Percentiles rank a stretch among this genome's conserved stretches.
These are phyloP conservation scores for Arvicanthis niloticus DNA, from an alignment of 2,113 vertebrate species.

Conservation along the genomic window DNA sequence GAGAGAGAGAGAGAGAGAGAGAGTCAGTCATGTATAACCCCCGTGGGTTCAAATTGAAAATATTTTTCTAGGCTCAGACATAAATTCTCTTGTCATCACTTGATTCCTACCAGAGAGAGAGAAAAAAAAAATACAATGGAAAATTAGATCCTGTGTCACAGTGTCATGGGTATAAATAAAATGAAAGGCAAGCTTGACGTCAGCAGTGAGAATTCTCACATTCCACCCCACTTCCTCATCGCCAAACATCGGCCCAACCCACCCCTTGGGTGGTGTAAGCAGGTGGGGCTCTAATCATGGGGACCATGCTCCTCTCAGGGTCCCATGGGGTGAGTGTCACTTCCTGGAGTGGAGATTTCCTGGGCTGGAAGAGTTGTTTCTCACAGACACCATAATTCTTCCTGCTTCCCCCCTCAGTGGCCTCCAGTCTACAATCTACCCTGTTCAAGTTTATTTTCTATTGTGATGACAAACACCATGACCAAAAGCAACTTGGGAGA, in stretches of 20 bases:
- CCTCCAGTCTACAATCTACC: background rate
- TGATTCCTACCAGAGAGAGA: slow-evolving; percentile 57
- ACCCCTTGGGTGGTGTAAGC: background rate
- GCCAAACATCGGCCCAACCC: slow-evolving; percentile 31
- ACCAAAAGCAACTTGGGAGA: background rate
- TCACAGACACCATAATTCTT: background rate
- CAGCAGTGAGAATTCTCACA: slow-evolving; percentile 69
- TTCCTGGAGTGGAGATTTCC: background rate
- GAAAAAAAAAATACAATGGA: slow-evolving; percentile 76
- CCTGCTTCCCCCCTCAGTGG: background rate
- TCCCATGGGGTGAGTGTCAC: background rate
- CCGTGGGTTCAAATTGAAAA: slow-evolving; percentile 42
- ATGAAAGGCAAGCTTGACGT: slow-evolving; percentile 77
- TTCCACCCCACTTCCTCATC: slow-evolving; percentile 73
- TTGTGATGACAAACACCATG: background rate
- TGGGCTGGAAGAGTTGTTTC: background rate
- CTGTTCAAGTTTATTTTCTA: background rate
- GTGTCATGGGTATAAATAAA: slow-evolving; percentile 81
- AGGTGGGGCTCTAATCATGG: background rate
- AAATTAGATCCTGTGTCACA: slow-evolving; percentile 76
- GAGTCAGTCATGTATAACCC: background rate
- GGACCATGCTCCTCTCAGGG: background rate
- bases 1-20: background rate
- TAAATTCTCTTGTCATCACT: slow-evolving; percentile 76
- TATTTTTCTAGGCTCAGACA: slow-evolving; percentile 61